Percentiles rank a stretch among this genome's conserved stretches.
Conservation (phyloP, 2,113 vertebrate genomes). For the Oreochromis niloticus region DNA sequence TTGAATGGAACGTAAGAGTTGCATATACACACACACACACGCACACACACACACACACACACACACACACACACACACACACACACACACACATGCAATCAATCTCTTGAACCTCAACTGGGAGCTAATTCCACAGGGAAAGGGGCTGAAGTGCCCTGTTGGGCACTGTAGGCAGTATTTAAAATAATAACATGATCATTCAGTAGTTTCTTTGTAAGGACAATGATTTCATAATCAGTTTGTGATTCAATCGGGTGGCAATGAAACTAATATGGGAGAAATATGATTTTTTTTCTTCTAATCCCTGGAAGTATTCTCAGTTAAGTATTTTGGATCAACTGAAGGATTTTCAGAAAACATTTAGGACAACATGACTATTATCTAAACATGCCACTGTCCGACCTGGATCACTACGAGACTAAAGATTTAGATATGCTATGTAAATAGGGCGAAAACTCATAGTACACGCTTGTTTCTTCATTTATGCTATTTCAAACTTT, state of each 20-base stretch:
- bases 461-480: background rate
- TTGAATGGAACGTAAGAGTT: slow-evolving; percentile 89
- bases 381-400: fast-evolving
- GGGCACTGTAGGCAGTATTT: background rate
- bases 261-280: background rate
- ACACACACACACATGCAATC: background rate
- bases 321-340: background rate
- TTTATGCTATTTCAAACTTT: background rate
- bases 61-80: background rate
- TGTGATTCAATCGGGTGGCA: background rate
- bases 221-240: background rate
- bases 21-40: fast-evolving
- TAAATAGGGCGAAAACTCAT: background rate
- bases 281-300: background rate
- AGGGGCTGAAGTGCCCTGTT: background rate
- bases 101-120: background rate
- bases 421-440: background rate
- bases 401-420: background rate
- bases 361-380: background rate
- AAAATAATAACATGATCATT: background rate
- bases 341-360: background rate
- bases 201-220: background rate
- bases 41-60: background rate
- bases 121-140: background rate
- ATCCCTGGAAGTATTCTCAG: background rate